Base-by-base conservation (phyloP, 2,113 vertebrate species). In the Equus quagga region DNA sequence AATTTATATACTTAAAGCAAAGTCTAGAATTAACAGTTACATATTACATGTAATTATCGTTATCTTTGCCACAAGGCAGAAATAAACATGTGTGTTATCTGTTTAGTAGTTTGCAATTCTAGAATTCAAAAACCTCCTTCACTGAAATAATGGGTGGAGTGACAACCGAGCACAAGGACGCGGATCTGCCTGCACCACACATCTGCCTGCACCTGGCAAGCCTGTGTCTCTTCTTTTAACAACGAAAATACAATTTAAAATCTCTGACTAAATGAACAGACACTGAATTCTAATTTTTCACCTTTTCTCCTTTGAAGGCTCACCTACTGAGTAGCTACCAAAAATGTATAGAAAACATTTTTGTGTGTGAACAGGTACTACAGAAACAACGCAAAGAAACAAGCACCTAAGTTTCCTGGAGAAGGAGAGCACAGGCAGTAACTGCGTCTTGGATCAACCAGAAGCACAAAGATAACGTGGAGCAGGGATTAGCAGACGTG, bases 71-170 rank as follows among this genome's bases (percentile, higher is more conserved):
- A 83, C 58, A 70, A 88, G 41, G 92, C 89, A 97, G 96, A 98
- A 95, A 93, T 95, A 96, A 94, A 91, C 58, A 73, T 76, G 23
- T 83, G 21, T 0, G 0, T 46, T 82, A 94, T 93, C 36, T 93
- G n/a, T 80, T 92, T 93, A 96, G 36, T 92, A 54, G 69, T 85
- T 78, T 96, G 28, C 91, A 89, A 93, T 95, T 97, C 85, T 51
- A 97, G 56, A 89, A 96, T 93, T 88, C 19, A 97, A 97, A 96
- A 90, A 91, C 67, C 36, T 96, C 72, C 89, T 92, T 94, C 70
- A 93, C 76, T 0, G 18, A 95, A 96, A 94, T 96, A 96, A 94
- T 49, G 49, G 24, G 13, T 92, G 72, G 93, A 95, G 33, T 91
- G 96, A 95, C 3, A 82, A 90, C 44, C 24, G 95, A 91, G 28